These are phyloP conservation scores for Mellivora capensis DNA, from an alignment of 2,113 vertebrate genomes.

Conservation along the genomic window DNA sequence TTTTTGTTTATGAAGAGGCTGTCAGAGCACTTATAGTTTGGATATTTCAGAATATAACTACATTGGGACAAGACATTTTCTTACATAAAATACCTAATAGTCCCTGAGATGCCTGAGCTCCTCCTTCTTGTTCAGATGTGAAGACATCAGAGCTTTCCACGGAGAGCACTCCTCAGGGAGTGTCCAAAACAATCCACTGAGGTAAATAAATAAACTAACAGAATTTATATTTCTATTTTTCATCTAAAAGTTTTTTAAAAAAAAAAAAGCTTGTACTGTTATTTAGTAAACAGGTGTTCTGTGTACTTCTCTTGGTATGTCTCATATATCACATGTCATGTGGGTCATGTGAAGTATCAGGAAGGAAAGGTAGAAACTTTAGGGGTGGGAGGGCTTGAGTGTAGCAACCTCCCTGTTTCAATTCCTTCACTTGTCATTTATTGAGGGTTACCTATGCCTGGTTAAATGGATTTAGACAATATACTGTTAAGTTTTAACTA, in stretches of 20 bases:
- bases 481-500: background rate
- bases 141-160: background rate
- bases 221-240: background rate
- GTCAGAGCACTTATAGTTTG: background rate
- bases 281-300: background rate
- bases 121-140: background rate
- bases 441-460: background rate
- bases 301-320: background rate
- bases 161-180: background rate
- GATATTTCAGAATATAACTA: background rate
- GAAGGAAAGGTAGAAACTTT: rapidly evolving
- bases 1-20: background rate
- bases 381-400: rapidly evolving
- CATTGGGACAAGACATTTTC: background rate
- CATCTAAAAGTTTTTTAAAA: background rate
- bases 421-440: background rate
- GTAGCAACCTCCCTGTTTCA: rapidly evolving
- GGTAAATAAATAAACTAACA: background rate
- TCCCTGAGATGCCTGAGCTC: background rate
- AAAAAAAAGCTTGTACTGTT: background rate
- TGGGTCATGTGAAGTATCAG: too few relatives aligned
- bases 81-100: background rate
- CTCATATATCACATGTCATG: background rate
- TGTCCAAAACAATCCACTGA: background rate
- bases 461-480: background rate